A percentile compares a stretch with the other conserved stretches of the same genome.
Conservation (phyloP, 2,113 vertebrate species). For the Eleginops maclovinus region DNA sequence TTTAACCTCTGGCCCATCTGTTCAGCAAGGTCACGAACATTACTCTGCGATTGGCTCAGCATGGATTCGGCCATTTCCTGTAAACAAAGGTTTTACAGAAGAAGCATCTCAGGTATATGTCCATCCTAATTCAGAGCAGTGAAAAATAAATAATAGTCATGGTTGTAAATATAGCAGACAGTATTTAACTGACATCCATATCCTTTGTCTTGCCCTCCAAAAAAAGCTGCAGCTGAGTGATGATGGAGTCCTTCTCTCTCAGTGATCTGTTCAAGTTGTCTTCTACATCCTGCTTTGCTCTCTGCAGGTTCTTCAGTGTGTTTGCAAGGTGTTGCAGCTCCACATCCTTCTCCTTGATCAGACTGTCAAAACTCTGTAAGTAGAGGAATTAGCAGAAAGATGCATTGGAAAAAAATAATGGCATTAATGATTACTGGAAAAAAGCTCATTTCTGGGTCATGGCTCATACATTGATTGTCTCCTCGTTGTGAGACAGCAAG, state of each 20-base stretch:
- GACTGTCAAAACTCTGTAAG: constrained; percentile 84
- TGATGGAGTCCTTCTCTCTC: constrained; percentile 86
- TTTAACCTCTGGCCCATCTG: constrained; percentile 86
- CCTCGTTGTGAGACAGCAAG: constrained; percentile 82
- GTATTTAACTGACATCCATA: constrained; percentile 87
- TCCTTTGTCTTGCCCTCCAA: constrained; percentile 84
- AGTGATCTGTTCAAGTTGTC: constrained; percentile 85
- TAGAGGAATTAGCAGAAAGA: neutral
- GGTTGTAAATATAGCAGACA: neutral
- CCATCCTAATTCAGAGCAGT: too few species aligned
- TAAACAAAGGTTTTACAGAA: neutral
- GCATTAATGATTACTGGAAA: neutral
- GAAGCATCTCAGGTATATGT: neutral
- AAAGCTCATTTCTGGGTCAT: neutral
- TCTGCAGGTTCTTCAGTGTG: constrained; percentile 84
- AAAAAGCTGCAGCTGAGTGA: constrained; percentile 84
- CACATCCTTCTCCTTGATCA: constrained; percentile 88
- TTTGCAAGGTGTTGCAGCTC: constrained; percentile 87
- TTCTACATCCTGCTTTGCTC: constrained; percentile 85
- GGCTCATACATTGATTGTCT: constrained; percentile 81
- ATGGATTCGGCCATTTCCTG: constrained; percentile 79
- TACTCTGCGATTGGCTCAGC: constrained; percentile 78
- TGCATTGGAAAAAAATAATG: neutral
- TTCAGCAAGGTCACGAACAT: constrained; percentile 75
- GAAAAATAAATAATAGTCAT: neutral